Evolutionary conservation across 53 echinoderm and acorn worm species (phyloP).

Genomic region (Holothuria leucospilota): DNA sequence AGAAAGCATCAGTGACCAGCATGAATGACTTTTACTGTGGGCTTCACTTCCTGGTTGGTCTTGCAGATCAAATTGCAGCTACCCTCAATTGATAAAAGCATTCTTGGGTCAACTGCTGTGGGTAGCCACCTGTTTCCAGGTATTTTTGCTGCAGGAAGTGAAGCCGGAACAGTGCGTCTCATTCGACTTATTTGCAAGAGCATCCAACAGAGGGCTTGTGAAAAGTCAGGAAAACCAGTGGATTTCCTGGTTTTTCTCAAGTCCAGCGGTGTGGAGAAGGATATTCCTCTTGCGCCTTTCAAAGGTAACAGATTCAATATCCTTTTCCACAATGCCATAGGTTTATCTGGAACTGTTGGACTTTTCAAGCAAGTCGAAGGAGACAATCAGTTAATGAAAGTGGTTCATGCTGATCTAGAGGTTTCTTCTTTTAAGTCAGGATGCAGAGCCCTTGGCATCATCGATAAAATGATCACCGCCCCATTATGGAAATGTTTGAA

Average conservation of each 20-base stretch:
- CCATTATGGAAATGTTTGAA: slow-evolving; percentile 54
- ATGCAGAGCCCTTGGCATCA: too few relatives aligned
- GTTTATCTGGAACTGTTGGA: background rate
- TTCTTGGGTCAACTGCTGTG: slow-evolving; percentile 34
- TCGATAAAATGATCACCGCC: slow-evolving; percentile 50
- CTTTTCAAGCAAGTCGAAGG: slow-evolving; percentile 38
- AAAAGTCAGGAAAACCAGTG: slow-evolving; percentile 66
- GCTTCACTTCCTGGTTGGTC: slow-evolving; percentile 64
- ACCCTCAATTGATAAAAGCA: background rate
- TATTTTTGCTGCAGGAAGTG: background rate
- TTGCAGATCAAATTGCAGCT: slow-evolving; percentile 51
- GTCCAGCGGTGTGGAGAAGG: too few relatives aligned
- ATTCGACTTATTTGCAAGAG: slow-evolving; percentile 62
- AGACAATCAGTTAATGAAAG: background rate
- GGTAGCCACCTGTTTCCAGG: background rate
- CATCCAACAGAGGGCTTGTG: too few relatives aligned
- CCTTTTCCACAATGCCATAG: slow-evolving; percentile 56
- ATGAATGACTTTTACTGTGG: slow-evolving; percentile 70
- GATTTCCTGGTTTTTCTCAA: too few relatives aligned
- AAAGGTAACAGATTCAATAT: too few relatives aligned
- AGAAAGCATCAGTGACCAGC: slow-evolving; percentile 9
- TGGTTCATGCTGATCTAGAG: background rate
- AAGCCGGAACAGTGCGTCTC: slow-evolving; percentile 23
- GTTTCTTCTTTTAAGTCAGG: background rate
- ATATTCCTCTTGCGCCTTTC: too few relatives aligned